These are phyloP conservation scores for Anoura caudifer DNA, from an alignment of 2,113 vertebrate genomes.

Conservation along the genomic window DNA sequence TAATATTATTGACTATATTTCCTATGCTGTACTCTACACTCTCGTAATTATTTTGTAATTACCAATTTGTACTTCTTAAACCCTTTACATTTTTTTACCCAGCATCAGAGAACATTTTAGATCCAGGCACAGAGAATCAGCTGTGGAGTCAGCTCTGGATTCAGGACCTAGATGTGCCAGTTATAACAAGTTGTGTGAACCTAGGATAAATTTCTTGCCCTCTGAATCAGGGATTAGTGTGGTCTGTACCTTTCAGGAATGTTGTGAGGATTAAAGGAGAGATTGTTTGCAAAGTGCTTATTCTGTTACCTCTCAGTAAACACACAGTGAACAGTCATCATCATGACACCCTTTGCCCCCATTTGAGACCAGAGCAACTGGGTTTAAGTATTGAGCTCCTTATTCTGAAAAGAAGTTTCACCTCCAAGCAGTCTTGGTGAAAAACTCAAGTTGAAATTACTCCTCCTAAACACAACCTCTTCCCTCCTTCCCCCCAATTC, in stretches of 20 bases:
- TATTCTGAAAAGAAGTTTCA: background rate
- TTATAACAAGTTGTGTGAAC: background rate
- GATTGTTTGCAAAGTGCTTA: background rate
- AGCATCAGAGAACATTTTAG: background rate
- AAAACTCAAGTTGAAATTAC: background rate
- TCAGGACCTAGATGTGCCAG: background rate
- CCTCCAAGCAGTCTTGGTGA: background rate
- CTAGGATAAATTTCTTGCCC: background rate
- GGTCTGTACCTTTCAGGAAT: background rate
- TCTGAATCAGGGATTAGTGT: background rate
- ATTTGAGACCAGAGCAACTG: background rate
- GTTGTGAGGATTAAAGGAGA: background rate
- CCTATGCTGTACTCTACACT: background rate
- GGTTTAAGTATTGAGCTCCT: background rate
- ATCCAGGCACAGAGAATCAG: background rate
- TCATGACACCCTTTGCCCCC: background rate
- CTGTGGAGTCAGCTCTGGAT: background rate
- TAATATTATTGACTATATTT: background rate
- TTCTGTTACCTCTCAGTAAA: background rate
- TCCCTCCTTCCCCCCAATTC: rapidly evolving
- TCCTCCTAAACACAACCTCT: background rate
- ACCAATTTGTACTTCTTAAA: background rate
- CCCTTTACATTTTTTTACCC: background rate
- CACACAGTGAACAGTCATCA: background rate
- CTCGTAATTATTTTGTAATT: background rate